Percentiles rank a stretch among this genome's conserved stretches.
Evolutionary conservation across 2,797 vertebrate species (phyloP).

Genomic region (Falco biarmicus): DNA sequence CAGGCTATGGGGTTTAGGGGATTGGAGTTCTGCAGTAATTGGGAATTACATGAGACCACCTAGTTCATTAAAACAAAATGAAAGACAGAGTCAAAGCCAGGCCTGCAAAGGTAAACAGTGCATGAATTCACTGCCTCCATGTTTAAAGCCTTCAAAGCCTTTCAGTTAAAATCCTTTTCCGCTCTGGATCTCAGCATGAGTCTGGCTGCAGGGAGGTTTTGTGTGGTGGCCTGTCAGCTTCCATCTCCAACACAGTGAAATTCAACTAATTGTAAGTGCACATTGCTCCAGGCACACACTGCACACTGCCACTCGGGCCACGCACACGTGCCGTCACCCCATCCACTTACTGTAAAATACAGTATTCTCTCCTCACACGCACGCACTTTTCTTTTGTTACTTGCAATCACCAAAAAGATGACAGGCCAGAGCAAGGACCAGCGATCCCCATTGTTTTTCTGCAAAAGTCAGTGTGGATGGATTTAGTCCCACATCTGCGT

Average conservation of each 20-base stretch:
- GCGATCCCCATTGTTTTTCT: background rate
- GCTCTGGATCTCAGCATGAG: constrained; percentile 70
- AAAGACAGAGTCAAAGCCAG: constrained; percentile 62
- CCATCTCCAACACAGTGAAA: constrained; percentile 73
- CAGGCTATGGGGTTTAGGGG: background rate
- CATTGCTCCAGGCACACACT: constrained; percentile 38
- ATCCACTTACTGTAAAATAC: constrained; percentile 2
- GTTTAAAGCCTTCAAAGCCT: constrained; percentile 63
- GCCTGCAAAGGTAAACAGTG: constrained; percentile 60
- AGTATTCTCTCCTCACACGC: background rate
- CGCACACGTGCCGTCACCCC: background rate
- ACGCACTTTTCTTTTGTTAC: background rate
- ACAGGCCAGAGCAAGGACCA: background rate
- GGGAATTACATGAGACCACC: constrained; percentile 55
- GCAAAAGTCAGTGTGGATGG: background rate
- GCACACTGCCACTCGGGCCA: constrained; percentile 8
- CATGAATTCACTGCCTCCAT: constrained; percentile 68
- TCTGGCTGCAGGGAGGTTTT: constrained; percentile 75
- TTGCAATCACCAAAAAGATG: background rate
- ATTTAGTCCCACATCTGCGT: background rate
- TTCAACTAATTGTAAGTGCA: constrained; percentile 71
- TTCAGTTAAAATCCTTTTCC: constrained; percentile 72
- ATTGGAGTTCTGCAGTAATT: constrained; percentile 32
- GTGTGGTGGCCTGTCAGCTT: constrained; percentile 75
- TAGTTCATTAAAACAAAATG: constrained; percentile 67